phyloP scores from a whole-genome alignment of 2,113 vertebrate genomes.

The Phoenicopterus ruber region DNA sequence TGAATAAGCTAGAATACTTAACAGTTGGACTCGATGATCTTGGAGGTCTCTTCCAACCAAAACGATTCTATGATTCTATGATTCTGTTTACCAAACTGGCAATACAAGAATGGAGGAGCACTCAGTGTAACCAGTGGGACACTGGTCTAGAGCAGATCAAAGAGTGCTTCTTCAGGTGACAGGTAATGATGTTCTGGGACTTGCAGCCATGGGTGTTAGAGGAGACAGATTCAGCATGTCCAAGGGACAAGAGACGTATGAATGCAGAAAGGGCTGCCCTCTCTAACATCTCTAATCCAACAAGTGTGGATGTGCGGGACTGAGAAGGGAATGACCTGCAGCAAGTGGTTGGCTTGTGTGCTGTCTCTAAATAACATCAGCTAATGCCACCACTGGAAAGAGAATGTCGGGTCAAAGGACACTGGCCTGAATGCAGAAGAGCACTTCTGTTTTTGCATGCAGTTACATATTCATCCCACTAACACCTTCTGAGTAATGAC shows the following conservation, averaged over 20 bases:
- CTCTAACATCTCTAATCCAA: not conserved
- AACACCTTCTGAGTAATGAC: not conserved
- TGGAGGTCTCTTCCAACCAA: too few relatives aligned
- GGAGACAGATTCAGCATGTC: not conserved
- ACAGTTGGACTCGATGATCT: too few relatives aligned
- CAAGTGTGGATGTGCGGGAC: rapidly evolving
- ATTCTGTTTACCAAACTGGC: not conserved
- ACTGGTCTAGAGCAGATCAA: not conserved
- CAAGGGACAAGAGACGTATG: not conserved
- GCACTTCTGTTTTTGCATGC: not conserved
- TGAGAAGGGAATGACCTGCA: not conserved
- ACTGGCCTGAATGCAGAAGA: not conserved
- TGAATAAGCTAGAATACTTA: too few relatives aligned
- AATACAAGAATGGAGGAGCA: not conserved
- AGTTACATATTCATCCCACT: not conserved
- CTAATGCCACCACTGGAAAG: not conserved
- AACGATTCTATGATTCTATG: too few relatives aligned
- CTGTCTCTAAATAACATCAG: not conserved
- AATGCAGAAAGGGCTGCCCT: not conserved
- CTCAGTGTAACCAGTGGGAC: not conserved
- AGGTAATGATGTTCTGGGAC: not conserved
- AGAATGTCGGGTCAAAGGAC: rapidly evolving
- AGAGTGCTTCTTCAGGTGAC: not conserved
- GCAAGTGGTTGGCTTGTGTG: not conserved
- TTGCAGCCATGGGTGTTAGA: not conserved